Conservation (phyloP, 2,888 invertebrate genomes). For the Uropetala carovei region DNA sequence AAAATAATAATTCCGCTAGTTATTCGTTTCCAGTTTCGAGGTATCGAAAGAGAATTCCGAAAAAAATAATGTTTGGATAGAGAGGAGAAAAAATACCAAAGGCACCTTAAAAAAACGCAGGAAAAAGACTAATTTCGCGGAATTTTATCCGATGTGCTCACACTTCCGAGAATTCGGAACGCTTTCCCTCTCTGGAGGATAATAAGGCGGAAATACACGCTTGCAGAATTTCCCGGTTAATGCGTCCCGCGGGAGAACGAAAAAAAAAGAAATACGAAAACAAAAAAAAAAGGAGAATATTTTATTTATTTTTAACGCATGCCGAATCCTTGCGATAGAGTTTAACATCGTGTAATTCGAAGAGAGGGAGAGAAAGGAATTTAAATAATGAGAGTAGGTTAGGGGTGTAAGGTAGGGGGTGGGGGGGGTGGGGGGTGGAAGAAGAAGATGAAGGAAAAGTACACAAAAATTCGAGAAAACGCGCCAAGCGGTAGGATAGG, state of each 20-base stretch:
- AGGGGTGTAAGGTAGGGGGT: background rate
- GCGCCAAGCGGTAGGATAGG: no score
- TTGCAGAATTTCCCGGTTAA: background rate
- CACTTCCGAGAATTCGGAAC: background rate
- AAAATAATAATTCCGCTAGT: no score
- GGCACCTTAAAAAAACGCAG: background rate
- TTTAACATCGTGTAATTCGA: no score
- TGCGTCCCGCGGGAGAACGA: background rate
- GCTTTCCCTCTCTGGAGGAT: background rate
- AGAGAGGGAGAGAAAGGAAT: background rate
- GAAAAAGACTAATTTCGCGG: background rate
- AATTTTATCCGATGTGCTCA: conserved; percentile 1
- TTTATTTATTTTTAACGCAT: no score
- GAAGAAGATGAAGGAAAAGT: no score
- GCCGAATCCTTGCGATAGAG: no score
- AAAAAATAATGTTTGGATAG: no score
- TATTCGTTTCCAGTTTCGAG: no score
- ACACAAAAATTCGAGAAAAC: no score
- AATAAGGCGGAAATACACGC: background rate
- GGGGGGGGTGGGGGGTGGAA: background rate
- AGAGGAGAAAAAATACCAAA: no score
- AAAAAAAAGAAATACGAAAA: background rate
- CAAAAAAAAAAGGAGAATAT: no score
- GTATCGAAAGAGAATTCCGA: no score
- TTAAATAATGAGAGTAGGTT: background rate